Evolutionary conservation across 2,113 vertebrate genomes (phyloP), one percentile per base, ranked within the genome.

Genomic region (Arenaria interpres): DNA sequence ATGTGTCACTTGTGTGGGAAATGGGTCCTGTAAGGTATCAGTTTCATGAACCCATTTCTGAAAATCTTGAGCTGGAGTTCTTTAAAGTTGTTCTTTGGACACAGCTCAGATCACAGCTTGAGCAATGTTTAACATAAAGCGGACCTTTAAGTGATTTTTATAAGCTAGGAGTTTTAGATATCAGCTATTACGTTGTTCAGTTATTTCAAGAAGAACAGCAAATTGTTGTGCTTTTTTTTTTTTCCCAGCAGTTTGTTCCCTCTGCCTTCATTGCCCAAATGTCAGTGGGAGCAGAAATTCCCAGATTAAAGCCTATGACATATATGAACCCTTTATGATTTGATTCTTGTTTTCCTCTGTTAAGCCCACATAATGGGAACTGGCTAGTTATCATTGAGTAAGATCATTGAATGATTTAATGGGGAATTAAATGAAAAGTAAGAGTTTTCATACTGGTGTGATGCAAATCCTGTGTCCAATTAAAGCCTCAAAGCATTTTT

Each of bases 401-500:
- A 72, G 57, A 88, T 54, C 32, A 35, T 28, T 66, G 89, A 76
- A 82, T 79, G 80, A 91, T 95, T 90, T 93, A 59, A 79, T 37
- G 50, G 64, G 73, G 39, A 39, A n/a, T 53, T 72, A 80, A 96
- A 69, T 27, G 50, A 93, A 96, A 92, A 97, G 64, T 90, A 89
- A 67, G 94, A 83, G 77, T 92, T 93, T 85, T 97, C 90, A 37
- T 91, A 85, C 43, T 76, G 48, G 80, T 90, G 84, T 57, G 85
- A 82, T 57, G 63, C 39, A 77, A 96, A 71, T 93, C 24, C 75
- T 54, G 4, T 8, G 9, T 73, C 93, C 64, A 95, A 68, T 94
- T 91, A 91, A 95, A 93, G 92, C 85, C 94, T 96, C 93, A 96
- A 97, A 96, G 88, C 95, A 77, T 89, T 90, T 98, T 97, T 95